Percentiles rank a stretch among this genome's conserved stretches.
Conservation (phyloP, 2,888 invertebrate species). For the Drosophila formosana region DNA sequence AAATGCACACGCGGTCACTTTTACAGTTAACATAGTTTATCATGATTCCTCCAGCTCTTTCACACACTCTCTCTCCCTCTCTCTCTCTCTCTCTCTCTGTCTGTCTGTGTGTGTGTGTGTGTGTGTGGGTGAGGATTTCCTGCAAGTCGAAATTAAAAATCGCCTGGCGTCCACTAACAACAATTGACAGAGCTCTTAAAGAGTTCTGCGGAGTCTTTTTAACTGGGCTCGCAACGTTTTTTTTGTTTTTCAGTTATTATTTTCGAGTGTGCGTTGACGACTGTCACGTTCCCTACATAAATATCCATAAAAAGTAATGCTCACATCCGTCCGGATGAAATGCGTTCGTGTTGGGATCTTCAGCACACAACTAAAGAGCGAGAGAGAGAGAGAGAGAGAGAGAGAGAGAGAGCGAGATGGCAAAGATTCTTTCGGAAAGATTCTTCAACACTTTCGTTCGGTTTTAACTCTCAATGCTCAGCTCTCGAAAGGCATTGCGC, state of each 20-base stretch:
- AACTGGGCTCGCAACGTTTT: constrained; percentile 1
- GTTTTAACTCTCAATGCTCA: constrained; percentile 38
- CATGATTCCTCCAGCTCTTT: neutral
- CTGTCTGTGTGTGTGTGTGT: neutral
- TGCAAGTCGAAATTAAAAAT: constrained; percentile 59
- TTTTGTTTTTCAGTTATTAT: constrained; percentile 9
- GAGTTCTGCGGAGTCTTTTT: constrained; percentile 40
- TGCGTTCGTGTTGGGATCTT: constrained; percentile 63
- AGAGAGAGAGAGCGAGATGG: neutral
- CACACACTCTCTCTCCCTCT: neutral
- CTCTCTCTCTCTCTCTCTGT: neutral
- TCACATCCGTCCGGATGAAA: constrained; percentile 79
- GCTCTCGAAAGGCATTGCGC: constrained; percentile 52
- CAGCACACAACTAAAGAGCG: constrained; percentile 2
- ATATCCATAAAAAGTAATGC: constrained; percentile 82
- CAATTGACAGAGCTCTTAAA: constrained; percentile 23
- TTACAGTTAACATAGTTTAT: constrained; percentile 23
- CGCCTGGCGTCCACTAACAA: constrained; percentile 44
- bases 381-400: neutral
- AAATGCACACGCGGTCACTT: constrained; percentile 8
- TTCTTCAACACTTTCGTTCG: constrained; percentile 66
- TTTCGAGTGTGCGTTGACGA: constrained; percentile 44
- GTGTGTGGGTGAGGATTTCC: constrained; percentile 52
- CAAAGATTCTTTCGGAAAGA: constrained; percentile 12
- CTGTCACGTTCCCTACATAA: constrained; percentile 78